phyloP scores from a whole-genome alignment of 2,888 invertebrate species.

The Plagodis pulveraria region DNA sequence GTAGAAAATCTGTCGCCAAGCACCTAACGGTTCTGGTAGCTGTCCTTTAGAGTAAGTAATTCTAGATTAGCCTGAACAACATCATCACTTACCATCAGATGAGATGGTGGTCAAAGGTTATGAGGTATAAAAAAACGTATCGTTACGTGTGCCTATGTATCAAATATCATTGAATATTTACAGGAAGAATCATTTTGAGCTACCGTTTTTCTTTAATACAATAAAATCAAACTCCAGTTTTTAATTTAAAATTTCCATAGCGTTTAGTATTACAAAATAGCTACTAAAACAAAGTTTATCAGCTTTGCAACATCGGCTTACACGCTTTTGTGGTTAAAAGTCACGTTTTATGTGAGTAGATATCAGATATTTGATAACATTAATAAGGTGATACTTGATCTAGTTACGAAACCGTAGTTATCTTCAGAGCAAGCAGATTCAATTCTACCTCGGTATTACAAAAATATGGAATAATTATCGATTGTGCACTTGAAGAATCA shows the following conservation, averaged over 20 bases:
- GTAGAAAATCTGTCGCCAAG: too few species aligned
- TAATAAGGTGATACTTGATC: constrained; percentile 34
- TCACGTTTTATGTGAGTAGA: constrained; percentile 18
- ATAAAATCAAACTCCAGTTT: neutral
- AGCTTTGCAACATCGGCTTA: constrained; percentile 14
- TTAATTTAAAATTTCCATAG: neutral
- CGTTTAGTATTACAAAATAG: constrained; percentile 1
- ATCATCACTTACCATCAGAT: too few species aligned
- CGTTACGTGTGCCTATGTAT: too few species aligned
- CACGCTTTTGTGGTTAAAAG: constrained; percentile 13
- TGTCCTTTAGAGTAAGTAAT: too few species aligned
- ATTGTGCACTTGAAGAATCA: too few species aligned
- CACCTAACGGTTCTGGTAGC: too few species aligned
- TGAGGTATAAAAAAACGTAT: too few species aligned
- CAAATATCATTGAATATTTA: too few species aligned
- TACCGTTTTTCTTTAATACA: neutral
- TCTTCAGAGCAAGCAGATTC: constrained; percentile 9
- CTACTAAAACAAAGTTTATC: constrained; percentile 22
- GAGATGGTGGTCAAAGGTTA: too few species aligned
- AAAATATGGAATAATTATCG: too few species aligned
- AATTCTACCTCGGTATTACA: too few species aligned
- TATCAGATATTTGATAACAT: constrained; percentile 36
- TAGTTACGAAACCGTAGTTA: constrained; percentile 34
- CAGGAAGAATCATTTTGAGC: neutral
- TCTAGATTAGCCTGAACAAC: too few species aligned